phyloP scores from a whole-genome alignment of 1,140 invertebrate species.

The Eufriesea mexicana region DNA sequence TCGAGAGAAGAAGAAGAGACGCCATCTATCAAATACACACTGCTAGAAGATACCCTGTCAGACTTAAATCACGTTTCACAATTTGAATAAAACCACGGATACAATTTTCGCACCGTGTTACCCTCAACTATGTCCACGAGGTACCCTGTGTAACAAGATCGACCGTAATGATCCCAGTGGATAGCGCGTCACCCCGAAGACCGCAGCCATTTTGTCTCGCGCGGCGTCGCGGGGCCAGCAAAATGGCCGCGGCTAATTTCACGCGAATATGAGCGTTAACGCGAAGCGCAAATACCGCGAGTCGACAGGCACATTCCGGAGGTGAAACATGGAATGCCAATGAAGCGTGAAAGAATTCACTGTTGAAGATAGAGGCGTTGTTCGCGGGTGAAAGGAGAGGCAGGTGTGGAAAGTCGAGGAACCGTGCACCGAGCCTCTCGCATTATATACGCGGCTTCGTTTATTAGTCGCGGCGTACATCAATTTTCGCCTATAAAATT shows the following conservation, averaged over 20 bases:
- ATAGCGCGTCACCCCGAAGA: no score
- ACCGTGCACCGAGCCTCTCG: neutral
- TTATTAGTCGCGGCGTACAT: neutral
- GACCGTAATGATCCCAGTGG: no score
- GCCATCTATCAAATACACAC: no score
- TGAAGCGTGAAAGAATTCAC: constrained; percentile 43
- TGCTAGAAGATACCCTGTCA: no score
- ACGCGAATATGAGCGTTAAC: constrained; percentile 22
- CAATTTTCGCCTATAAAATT: neutral
- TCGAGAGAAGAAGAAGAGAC: no score
- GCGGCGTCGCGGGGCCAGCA: no score
- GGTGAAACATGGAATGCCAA: constrained; percentile 28
- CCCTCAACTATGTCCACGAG: no score
- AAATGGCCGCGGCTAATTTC: neutral
- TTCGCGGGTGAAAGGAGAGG: constrained; percentile 26
- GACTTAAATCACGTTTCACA: no score
- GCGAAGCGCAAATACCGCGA: constrained; percentile 29
- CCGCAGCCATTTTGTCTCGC: no score
- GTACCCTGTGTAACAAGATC: no score
- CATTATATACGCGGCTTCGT: neutral
- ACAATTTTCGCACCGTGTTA: no score
- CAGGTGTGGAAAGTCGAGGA: constrained; percentile 25
- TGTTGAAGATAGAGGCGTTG: constrained; percentile 5
- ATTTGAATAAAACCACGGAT: no score
- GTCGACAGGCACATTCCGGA: constrained; percentile 21